Conservation (phyloP, 1,140 invertebrate species). For the Drosophila insularis region DNA sequence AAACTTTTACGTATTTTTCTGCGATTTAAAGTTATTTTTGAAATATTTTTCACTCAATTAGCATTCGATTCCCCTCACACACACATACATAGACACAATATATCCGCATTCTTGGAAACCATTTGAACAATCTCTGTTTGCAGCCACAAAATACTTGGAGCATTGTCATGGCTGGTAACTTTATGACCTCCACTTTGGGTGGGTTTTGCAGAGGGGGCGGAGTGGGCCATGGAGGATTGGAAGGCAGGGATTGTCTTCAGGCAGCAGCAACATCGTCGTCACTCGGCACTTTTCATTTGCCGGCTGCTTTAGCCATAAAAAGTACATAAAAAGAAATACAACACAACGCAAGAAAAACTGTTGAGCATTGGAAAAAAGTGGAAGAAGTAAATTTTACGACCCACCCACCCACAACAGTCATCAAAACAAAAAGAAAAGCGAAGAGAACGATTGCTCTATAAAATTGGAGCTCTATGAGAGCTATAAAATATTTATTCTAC, state of each 20-base stretch:
- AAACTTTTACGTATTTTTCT: background rate
- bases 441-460: conserved; percentile 70
- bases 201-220: background rate
- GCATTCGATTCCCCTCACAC: background rate
- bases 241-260: conserved; percentile 6
- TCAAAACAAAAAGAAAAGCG: conserved; percentile 24
- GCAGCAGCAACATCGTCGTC: background rate
- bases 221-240: background rate
- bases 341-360: conserved; percentile 36
- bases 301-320: conserved; percentile 61
- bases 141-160: background rate
- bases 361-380: conserved; percentile 56
- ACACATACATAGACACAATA: background rate
- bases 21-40: background rate
- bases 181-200: conserved; percentile 12
- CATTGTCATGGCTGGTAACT: conserved; percentile 9
- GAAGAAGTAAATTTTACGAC: conserved; percentile 56
- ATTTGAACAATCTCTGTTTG: conserved; percentile 7
- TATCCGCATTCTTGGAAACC: conserved; percentile 9
- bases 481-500: conserved; percentile 80
- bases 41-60: conserved; percentile 18
- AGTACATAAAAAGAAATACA: conserved; percentile 57
- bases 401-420: conserved; percentile 4
- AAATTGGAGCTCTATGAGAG: conserved; percentile 76
- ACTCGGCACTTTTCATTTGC: conserved; percentile 44